A percentile compares a stretch with the other conserved stretches of the same genome.
Evolutionary conservation across 1,140 invertebrate species (phyloP).

Genomic region (Drosophila arawakana): DNA sequence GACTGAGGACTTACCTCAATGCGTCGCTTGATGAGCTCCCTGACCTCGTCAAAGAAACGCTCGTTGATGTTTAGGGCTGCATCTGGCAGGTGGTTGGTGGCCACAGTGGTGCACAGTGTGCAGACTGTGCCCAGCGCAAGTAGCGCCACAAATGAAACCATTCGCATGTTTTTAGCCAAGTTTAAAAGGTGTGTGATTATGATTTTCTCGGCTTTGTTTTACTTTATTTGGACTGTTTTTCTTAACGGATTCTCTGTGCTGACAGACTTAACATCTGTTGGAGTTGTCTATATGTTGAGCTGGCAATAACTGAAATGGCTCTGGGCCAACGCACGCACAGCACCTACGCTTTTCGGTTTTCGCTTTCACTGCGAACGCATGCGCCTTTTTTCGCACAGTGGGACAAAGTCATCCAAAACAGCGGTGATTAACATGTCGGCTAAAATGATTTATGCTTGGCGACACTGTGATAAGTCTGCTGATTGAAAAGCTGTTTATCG

Average conservation of each 20-base stretch:
- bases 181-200: conserved; percentile 1
- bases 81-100: conserved; percentile 74
- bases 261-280: conserved; percentile 73
- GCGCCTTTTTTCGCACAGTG: conserved; percentile 59
- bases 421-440: not conserved
- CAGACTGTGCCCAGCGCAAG: conserved; percentile 37
- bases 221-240: conserved; percentile 29
- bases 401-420: not conserved
- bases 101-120: conserved; percentile 19
- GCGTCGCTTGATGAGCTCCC: conserved; percentile 76
- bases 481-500: conserved; percentile 60
- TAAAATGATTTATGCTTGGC: too few species aligned
- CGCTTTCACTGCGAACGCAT: conserved; percentile 72
- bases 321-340: conserved; percentile 47
- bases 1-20: conserved; percentile 55
- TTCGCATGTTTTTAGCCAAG: conserved; percentile 43
- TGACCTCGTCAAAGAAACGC: conserved; percentile 78
- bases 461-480: conserved; percentile 47
- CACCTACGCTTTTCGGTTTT: conserved; percentile 78
- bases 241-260: conserved; percentile 53
- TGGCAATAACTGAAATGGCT: conserved; percentile 75
- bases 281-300: conserved; percentile 79
- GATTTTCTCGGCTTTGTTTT: conserved; percentile 22
- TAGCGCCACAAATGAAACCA: conserved; percentile 41
- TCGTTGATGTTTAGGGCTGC: conserved; percentile 68